A percentile compares a stretch with the other conserved stretches of the same genome.
Evolutionary conservation across 2,888 invertebrate genomes (phyloP).

Genomic region (Epirrhoe tristata): DNA sequence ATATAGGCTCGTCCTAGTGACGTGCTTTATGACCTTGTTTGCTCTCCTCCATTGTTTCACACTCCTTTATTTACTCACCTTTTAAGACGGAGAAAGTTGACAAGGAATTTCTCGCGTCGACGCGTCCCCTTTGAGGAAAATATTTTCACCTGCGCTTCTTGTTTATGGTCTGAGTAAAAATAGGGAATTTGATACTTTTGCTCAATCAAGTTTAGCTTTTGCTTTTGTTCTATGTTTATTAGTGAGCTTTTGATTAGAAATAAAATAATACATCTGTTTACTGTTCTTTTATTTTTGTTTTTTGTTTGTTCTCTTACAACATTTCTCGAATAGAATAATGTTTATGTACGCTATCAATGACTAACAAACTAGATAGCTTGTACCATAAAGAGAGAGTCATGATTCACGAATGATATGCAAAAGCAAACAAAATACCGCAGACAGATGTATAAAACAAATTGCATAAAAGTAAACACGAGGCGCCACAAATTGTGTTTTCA

Average conservation of each 20-base stretch:
- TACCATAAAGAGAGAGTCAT: not conserved
- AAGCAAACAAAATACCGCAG: constrained; percentile 42
- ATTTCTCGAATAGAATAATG: too few species aligned
- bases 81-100: constrained; percentile 53
- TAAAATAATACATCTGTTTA: too few species aligned
- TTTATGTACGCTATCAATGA: too few species aligned
- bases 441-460: constrained; percentile 64
- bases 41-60: constrained; percentile 72
- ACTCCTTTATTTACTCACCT: constrained; percentile 75
- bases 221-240: constrained; percentile 9
- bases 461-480: constrained; percentile 74
- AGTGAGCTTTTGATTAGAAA: not conserved
- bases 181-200: constrained; percentile 30
- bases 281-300: too few species aligned
- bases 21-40: constrained; percentile 82
- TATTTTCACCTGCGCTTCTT: constrained; percentile 31
- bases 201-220: constrained; percentile 14
- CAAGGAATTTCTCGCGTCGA: constrained; percentile 49
- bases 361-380: not conserved
- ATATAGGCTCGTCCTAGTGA: constrained; percentile 79
- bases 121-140: constrained; percentile 43
- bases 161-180: constrained; percentile 34
- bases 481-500: constrained; percentile 80
- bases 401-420: not conserved
- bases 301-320: too few species aligned